phyloP scores from a whole-genome alignment of 92 coral and sea anemone genomes.

The Epizoanthus ramosus region DNA sequence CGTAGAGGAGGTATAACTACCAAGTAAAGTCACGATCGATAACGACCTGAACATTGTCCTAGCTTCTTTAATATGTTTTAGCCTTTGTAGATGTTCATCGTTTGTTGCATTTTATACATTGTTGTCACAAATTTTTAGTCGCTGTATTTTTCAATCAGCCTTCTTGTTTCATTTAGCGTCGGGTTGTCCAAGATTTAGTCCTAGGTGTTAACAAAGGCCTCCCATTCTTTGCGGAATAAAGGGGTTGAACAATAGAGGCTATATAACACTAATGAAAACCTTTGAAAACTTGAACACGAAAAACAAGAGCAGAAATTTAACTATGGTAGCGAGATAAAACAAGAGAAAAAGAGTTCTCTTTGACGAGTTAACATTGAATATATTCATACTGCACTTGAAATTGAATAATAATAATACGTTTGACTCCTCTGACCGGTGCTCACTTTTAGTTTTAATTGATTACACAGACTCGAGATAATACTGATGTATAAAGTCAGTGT shows the following conservation, averaged over 20 bases:
- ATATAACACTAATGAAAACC: slow-evolving; percentile 91
- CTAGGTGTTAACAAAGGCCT: slow-evolving; percentile 84
- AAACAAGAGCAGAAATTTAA: slow-evolving; percentile 70
- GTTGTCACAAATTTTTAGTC: slow-evolving; percentile 36
- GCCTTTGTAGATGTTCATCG: neutral
- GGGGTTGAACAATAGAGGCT: slow-evolving; percentile 75
- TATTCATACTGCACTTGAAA: slow-evolving; percentile 35
- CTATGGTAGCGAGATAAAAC: slow-evolving; percentile 44
- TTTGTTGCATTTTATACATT: slow-evolving; percentile 9
- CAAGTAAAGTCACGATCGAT: slow-evolving; percentile 24
- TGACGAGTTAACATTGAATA: slow-evolving; percentile 45
- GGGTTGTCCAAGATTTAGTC: slow-evolving; percentile 62
- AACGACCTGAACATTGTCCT: neutral
- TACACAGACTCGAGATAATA: slow-evolving; percentile 48
- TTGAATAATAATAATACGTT: slow-evolving; percentile 2
- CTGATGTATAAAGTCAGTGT: slow-evolving; percentile 28
- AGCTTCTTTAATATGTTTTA: slow-evolving; percentile 5
- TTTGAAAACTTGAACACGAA: slow-evolving; percentile 65
- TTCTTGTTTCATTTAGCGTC: slow-evolving; percentile 64
- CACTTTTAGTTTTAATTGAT: slow-evolving; percentile 65
- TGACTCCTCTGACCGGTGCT: slow-evolving; percentile 12
- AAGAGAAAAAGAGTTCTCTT: slow-evolving; percentile 31
- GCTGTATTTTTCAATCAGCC: slow-evolving; percentile 61
- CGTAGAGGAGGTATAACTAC: slow-evolving; percentile 31
- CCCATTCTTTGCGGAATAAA: slow-evolving; percentile 75